phyloP scores from a whole-genome alignment of 1,140 invertebrate genomes.

The Trypoxylus dichotomus region DNA sequence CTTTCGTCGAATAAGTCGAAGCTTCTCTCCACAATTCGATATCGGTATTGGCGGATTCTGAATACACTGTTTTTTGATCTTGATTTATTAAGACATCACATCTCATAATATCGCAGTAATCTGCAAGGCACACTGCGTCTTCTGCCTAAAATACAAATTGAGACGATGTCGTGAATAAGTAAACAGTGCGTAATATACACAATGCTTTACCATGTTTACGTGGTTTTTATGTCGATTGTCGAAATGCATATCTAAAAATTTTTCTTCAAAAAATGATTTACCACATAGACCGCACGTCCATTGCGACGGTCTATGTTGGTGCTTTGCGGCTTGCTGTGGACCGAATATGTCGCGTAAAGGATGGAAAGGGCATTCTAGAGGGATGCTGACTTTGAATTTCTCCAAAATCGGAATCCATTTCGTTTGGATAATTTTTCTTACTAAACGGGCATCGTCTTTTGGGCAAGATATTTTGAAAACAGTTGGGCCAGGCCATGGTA shows the following conservation, averaged over 20 bases:
- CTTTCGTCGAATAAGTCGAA: constrained; percentile 65
- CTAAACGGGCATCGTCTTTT: constrained; percentile 84
- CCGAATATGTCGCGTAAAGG: constrained; percentile 83
- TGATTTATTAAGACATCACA: constrained; percentile 83
- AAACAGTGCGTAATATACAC: constrained; percentile 13
- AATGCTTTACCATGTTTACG: constrained; percentile 72
- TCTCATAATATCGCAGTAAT: constrained; percentile 94
- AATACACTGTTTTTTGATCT: constrained; percentile 63
- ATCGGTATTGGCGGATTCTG: constrained; percentile 67
- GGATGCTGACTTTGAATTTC: constrained; percentile 78
- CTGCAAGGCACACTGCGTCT: constrained; percentile 87
- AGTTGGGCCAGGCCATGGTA: constrained; percentile 84
- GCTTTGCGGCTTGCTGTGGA: constrained; percentile 79
- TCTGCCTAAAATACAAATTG: constrained; percentile 69
- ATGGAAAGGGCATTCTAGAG: constrained; percentile 88
- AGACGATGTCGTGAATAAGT: not conserved
- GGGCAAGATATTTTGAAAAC: constrained; percentile 85
- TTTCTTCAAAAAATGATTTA: constrained; percentile 88
- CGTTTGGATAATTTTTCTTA: constrained; percentile 85
- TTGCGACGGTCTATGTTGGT: constrained; percentile 78
- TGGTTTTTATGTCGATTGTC: constrained; percentile 84
- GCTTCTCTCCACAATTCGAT: constrained; percentile 75
- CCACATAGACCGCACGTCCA: constrained; percentile 92
- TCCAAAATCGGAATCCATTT: constrained; percentile 88
- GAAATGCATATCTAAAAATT: constrained; percentile 86